Evolutionary conservation across 2,888 invertebrate genomes (phyloP).

Genomic region (Archips xylosteana): DNA sequence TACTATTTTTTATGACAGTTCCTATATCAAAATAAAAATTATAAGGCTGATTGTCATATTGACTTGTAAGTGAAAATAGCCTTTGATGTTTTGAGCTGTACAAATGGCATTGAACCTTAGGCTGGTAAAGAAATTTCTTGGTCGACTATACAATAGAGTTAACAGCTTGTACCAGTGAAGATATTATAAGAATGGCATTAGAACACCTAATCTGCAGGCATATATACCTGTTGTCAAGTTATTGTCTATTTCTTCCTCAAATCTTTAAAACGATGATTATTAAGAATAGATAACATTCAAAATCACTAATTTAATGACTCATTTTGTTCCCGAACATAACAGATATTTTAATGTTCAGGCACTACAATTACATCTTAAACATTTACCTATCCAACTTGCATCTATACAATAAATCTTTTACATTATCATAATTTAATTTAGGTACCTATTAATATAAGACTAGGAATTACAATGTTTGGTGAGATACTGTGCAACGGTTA

Average conservation of each 20-base stretch:
- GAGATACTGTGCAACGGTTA: constrained; percentile 38
- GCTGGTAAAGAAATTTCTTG: too few relatives aligned
- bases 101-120: too few relatives aligned
- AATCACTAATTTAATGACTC: constrained; percentile 4
- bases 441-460: constrained; percentile 47
- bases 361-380: constrained; percentile 5
- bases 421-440: constrained; percentile 43
- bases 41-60: too few relatives aligned
- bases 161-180: not conserved
- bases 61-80: too few relatives aligned
- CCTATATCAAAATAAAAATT: too few relatives aligned
- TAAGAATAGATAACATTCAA: constrained; percentile 24
- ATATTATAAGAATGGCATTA: constrained; percentile 15
- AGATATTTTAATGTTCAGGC: constrained; percentile 9
- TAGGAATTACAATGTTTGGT: constrained; percentile 51
- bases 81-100: too few relatives aligned
- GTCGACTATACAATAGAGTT: too few relatives aligned
- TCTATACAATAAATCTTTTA: constrained; percentile 26
- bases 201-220: constrained; percentile 45
- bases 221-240: constrained; percentile 43
- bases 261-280: not conserved
- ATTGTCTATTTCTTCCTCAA: constrained; percentile 54
- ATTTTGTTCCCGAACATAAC: constrained; percentile 7
- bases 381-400: constrained; percentile 14
- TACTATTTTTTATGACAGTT: too few relatives aligned